Percentiles rank a stretch among this genome's conserved stretches.
Evolutionary conservation across 2,113 vertebrate species (phyloP).

Genomic region (Marmota flaviventris): DNA sequence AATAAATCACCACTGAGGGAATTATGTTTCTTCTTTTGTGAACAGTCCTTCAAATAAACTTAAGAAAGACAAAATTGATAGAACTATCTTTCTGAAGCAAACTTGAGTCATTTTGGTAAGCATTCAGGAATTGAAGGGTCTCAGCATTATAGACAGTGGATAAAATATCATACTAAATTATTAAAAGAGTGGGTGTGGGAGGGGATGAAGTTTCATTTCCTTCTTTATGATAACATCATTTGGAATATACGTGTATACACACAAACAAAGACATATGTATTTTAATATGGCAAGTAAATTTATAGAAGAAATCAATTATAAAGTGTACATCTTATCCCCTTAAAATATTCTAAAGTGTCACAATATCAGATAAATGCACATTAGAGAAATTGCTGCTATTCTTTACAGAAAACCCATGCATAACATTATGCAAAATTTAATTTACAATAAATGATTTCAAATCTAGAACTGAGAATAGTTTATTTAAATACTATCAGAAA

Average conservation of each 20-base stretch:
- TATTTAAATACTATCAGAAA: slow-evolving; percentile 87
- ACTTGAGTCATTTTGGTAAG: neutral
- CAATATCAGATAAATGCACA: slow-evolving; percentile 77
- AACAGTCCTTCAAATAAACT: slow-evolving; percentile 68
- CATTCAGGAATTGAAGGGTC: slow-evolving; percentile 63
- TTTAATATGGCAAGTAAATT: slow-evolving; percentile 69
- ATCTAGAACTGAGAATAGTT: slow-evolving; percentile 84
- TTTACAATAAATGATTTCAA: slow-evolving; percentile 87
- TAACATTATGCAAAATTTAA: slow-evolving; percentile 88
- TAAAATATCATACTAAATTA: slow-evolving; percentile 69
- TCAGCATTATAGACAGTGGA: slow-evolving; percentile 76
- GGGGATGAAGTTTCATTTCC: slow-evolving; percentile 71
- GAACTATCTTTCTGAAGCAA: slow-evolving; percentile 73
- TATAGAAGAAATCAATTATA: slow-evolving; percentile 85
- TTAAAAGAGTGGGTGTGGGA: slow-evolving; percentile 74
- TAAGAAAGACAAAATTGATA: slow-evolving; percentile 61
- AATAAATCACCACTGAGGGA: neutral
- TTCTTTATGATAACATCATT: slow-evolving; percentile 74
- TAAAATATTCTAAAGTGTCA: slow-evolving; percentile 77
- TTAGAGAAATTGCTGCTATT: slow-evolving; percentile 81
- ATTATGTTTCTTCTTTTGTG: slow-evolving; percentile 52
- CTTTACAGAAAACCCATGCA: slow-evolving; percentile 85
- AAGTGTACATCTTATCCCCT: slow-evolving; percentile 70
- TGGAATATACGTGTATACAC: slow-evolving; percentile 59
- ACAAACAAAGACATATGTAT: neutral